Conservation (phyloP, 2,797 vertebrate species). For the Lithobates sylvaticus region DNA sequence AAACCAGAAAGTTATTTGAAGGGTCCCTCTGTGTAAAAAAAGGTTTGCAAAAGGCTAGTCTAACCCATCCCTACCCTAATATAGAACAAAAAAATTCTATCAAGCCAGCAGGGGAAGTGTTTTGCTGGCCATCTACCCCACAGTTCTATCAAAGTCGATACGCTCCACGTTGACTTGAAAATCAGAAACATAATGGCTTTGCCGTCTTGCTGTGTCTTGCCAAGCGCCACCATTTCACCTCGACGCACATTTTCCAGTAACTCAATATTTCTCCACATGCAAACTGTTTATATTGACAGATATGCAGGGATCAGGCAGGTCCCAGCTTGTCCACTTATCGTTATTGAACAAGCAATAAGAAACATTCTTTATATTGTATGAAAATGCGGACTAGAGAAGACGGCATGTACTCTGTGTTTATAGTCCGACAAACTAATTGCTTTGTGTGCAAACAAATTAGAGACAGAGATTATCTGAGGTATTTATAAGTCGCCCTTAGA, state of each 20-base stretch:
- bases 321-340: constrained; percentile 1
- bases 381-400: background rate
- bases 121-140: too few species aligned
- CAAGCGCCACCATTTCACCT: background rate
- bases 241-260: background rate
- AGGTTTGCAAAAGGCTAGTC: too few species aligned
- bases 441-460: constrained; percentile 48
- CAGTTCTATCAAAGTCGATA: background rate
- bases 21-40: too few species aligned
- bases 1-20: too few species aligned
- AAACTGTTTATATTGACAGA: constrained; percentile 4
- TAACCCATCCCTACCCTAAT: too few species aligned
- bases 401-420: constrained; percentile 6
- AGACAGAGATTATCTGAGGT: constrained; percentile 34
- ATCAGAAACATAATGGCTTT: background rate
- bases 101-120: too few species aligned
- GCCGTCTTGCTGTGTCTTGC: background rate
- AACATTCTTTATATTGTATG: constrained; percentile 21
- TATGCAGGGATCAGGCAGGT: constrained; percentile 3
- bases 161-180: constrained; percentile 6
- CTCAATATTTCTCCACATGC: background rate
- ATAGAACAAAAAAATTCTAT: too few species aligned
- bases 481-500: constrained; percentile 8
- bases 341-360: background rate
- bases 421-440: constrained; percentile 42